Base-by-base conservation (phyloP, 53 echinoderm and acorn worm genomes). In the Echinometra lucunter region DNA sequence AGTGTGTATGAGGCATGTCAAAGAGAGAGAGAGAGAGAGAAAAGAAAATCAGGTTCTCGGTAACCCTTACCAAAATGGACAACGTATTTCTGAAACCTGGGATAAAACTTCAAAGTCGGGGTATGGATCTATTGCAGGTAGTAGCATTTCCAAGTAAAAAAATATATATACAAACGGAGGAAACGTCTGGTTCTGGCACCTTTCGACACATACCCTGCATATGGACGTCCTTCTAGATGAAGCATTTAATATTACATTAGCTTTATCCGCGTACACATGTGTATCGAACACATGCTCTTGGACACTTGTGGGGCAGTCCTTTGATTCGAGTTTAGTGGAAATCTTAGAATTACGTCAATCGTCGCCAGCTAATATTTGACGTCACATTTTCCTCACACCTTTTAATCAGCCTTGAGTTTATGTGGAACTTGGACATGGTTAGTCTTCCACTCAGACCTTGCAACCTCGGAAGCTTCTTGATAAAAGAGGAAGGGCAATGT, bases 321-420 rank as follows among this genome's bases (percentile, higher is more conserved):
- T 49, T 49, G 27, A 47, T 28, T 49, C 49, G 45, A 28, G 13
- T 28, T n/a, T n/a, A n/a, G n/a, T 85, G 53, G 85, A 85, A 85
- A 49, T 85, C n/a, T 45, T 85, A 45, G 49, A 45, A 85, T 85
- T 85, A 49, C 85, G 49, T 85, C 85, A 85, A 45, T 85, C 85
- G 2, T 85, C 85, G 49, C 45, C 53, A 49, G 28, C 47, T 85
- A 85, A 85, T 85, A 85, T 85, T 47, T 85, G 85, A 85, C 85
- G 85, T 85, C 85, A 85, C 28, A 83, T 85, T 85, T 49, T 85
- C 53, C 49, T 85, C 85, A 30, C 85, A 85, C 49, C 28, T 85
- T 85, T 85, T 85, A 53, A 85, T 85, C 85, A 85, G 85, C 85
- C 85, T 85, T 85, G 85, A 49, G 28, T 85, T 85, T 49, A 28